Conservation (phyloP, 2,797 vertebrate species). For the Chaetophractus vellerosus region DNA sequence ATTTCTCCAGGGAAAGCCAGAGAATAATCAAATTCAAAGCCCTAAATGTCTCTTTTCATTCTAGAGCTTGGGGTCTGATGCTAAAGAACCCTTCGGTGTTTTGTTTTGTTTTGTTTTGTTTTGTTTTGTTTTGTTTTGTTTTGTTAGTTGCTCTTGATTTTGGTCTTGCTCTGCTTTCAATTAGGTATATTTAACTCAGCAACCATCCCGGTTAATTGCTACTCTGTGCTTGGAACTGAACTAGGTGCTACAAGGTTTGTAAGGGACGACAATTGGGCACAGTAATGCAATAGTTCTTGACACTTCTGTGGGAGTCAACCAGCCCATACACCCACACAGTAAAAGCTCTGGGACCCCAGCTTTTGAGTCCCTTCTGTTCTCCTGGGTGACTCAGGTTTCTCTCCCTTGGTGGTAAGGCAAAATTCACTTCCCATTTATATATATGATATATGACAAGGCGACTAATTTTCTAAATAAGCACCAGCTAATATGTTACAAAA, state of each 20-base stretch:
- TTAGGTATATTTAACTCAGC: not conserved
- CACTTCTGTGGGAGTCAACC: no score
- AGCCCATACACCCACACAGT: not conserved
- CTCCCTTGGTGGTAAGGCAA: not conserved
- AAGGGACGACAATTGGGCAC: not conserved
- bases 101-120: not conserved
- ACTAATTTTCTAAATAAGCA: conserved; percentile 54
- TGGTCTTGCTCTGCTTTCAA: not conserved
- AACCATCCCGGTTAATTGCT: not conserved
- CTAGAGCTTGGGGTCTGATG: not conserved
- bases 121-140: not conserved
- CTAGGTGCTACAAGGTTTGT: not conserved
- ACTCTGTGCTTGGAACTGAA: not conserved
- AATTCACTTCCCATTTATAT: not conserved
- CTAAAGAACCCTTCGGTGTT: not conserved
- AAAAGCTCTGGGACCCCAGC: not conserved
- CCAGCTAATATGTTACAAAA: not conserved
- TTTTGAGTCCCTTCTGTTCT: not conserved
- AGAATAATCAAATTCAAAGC: conserved; percentile 9
- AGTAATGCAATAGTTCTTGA: not conserved
- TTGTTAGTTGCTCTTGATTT: not conserved
- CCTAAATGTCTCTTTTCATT: not conserved
- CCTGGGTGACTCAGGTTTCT: not conserved
- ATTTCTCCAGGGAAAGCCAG: not conserved
- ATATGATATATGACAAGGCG: not conserved